phyloP scores from a whole-genome alignment of 1,140 invertebrate genomes.

The Drosophila neocordata region DNA sequence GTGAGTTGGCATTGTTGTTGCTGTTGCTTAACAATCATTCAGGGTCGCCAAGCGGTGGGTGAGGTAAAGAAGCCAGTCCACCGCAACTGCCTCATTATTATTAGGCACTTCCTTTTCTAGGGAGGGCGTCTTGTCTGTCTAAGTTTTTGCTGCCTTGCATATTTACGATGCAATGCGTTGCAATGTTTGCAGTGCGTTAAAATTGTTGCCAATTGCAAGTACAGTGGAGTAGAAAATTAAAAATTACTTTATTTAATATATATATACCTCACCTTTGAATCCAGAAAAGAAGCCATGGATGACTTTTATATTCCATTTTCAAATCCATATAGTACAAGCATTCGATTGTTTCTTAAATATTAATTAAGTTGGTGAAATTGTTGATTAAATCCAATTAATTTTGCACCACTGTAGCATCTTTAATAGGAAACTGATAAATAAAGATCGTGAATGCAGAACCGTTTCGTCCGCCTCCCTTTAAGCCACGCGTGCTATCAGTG shows the following conservation, averaged over 20 bases:
- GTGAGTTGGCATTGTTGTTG: conserved; percentile 40
- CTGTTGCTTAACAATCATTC: conserved; percentile 4
- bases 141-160: conserved; percentile 78
- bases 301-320: too few species aligned
- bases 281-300: too few species aligned
- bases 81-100: conserved; percentile 63
- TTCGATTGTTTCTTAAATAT: not conserved
- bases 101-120: conserved; percentile 72
- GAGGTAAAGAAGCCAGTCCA: conserved; percentile 9
- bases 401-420: conserved; percentile 48
- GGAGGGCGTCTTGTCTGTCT: conserved; percentile 74
- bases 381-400: not conserved
- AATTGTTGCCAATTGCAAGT: conserved; percentile 34
- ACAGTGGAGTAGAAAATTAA: conserved; percentile 38
- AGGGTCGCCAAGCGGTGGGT: conserved; percentile 1
- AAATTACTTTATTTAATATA: not conserved
- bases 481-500: conserved; percentile 55
- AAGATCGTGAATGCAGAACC: conserved; percentile 65
- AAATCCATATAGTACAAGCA: not conserved
- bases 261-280: too few species aligned
- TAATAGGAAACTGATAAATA: conserved; percentile 79
- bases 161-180: conserved; percentile 76
- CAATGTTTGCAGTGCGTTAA: conserved; percentile 65
- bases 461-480: conserved; percentile 25
- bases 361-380: not conserved